Evolutionary conservation across 2,888 invertebrate genomes (phyloP), one percentile per base, ranked within the genome.

Genomic region (Trypoxylon attenuatum): DNA sequence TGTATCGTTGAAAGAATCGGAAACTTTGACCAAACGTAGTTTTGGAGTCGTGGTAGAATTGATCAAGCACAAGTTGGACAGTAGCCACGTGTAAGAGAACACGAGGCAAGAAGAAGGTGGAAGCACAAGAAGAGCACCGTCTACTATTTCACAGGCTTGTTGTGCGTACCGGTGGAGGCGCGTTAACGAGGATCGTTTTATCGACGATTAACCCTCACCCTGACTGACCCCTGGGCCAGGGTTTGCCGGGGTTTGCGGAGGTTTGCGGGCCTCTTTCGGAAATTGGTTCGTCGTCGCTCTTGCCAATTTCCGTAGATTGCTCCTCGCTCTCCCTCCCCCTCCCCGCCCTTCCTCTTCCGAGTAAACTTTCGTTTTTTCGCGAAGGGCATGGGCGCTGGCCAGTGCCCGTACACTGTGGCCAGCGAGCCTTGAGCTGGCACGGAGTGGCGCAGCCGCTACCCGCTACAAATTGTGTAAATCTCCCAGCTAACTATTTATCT

Each of bases 161-260:
- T 53, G 76, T 73, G 65, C 55, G n/a, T n/a, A 75, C 62, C 69
- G 59, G 4, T n/a, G 50, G 54, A 41, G 49, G 64, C 72, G 81
- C 85, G 86, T 84, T 86, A 87, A 87, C 87, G 85, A 86, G 86
- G 79, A 81, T 84, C 85, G 78, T 83, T 86, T 86, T 83, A 83
- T 82, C 83, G 82, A 76, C 84, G 84, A 86, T 86, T 86, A 85
- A 85, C 82, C 83, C 84, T 82, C 80, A 77, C 77, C 80, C 75
- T 52, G 76, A 70, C 77, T 84, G 82, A 84, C 84, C 84, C 78
- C 79, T 80, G 79, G 76, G 79, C 77, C 77, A 76, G 80, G 77
- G 81, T 83, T n/a, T n/a, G n/a, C n/a, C n/a, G n/a, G n/a, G n/a
- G n/a, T n/a, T n/a, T n/a, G n/a, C n/a, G n/a, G n/a, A n/a, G n/a